Evolutionary conservation across 2,888 invertebrate genomes (phyloP), one percentile per base, ranked within the genome.

Genomic region (Polyommatus iphigenia): DNA sequence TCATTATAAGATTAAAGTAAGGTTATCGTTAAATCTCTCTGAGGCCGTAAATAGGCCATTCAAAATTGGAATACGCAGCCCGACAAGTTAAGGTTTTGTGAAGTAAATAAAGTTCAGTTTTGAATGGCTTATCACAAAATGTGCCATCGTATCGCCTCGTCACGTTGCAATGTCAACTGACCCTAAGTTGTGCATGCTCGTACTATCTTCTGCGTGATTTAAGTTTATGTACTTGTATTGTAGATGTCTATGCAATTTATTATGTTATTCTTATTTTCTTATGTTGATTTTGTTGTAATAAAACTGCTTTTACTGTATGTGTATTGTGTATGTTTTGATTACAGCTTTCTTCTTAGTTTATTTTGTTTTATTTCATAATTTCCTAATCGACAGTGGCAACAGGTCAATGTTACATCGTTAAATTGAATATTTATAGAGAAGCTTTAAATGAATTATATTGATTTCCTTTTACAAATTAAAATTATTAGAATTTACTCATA

Each of bases 171-270:
- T 54, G 54, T 54, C 15, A 54, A 18, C 54, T 18, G 54, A 54
- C 54, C 54, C 18, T 54, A 54, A 79, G 75, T 80, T 80, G 79
- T 80, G 79, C 81, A 78, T 80, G 75, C 79, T 81, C 78, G 79
- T 41, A 82, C 80, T 78, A 82, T 77, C 80, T 78, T 78, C 77
- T 80, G 80, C 73, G 76, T 80, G 79, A 79, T 79, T 80, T 76
- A 81, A 80, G 79, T 78, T 79, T 29, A 77, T 76, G 62, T 76
- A 76, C n/a, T 62, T 76, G 18, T 76, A 24, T 76, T 76, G 29
- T 62, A 62, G 76, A 20, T 76, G n/a, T 29, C 57, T 76, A 62
- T 71, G 76, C 71, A 71, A 73, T 76, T 75, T 76, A 78, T 73
- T 75, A 32, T 79, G 75, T 76, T 79, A 78, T 78, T 76, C 50